phyloP scores from a whole-genome alignment of 2,888 invertebrate species.

The Oscheius sp. region DNA sequence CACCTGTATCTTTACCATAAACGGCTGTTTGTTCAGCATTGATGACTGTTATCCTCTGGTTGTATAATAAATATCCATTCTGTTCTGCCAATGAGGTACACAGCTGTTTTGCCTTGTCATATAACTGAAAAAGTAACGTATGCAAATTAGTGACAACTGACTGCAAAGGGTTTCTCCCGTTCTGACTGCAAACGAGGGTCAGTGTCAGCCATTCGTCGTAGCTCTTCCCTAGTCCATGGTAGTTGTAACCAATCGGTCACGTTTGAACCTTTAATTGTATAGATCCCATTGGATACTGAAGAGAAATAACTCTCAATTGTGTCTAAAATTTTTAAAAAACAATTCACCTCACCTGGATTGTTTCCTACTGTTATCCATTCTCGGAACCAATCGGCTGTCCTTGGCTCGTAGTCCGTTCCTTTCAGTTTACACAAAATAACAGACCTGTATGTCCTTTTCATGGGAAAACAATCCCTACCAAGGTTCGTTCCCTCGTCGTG shows the following conservation, averaged over 20 bases:
- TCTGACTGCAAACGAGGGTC: slow-evolving; percentile 40
- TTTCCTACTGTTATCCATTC: slow-evolving; percentile 59
- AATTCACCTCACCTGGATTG: slow-evolving; percentile 43
- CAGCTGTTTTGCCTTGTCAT: slow-evolving; percentile 67
- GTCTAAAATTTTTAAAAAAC: slow-evolving; percentile 41
- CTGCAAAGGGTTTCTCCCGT: slow-evolving; percentile 42
- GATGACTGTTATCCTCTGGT: slow-evolving; percentile 61
- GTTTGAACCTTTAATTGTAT: slow-evolving; percentile 63
- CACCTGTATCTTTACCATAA: slow-evolving; percentile 59
- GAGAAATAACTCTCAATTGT: slow-evolving; percentile 62
- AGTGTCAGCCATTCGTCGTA: slow-evolving; percentile 44
- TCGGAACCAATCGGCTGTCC: slow-evolving; percentile 56
- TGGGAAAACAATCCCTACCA: no score
- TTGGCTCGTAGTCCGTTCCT: slow-evolving; percentile 56
- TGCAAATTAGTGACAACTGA: neutral
- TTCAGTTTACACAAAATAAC: slow-evolving; percentile 65
- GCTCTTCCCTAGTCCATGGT: slow-evolving; percentile 58
- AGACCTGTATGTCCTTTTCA: slow-evolving; percentile 56
- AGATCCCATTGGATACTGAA: slow-evolving; percentile 67
- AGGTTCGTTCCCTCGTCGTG: slow-evolving; percentile 41
- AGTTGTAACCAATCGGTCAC: slow-evolving; percentile 60
- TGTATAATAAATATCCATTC: slow-evolving; percentile 47
- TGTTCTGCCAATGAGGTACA: slow-evolving; percentile 57
- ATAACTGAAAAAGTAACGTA: slow-evolving; percentile 48
- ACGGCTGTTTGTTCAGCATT: slow-evolving; percentile 59